phyloP scores from a whole-genome alignment of 2,888 invertebrate genomes.

The Apotomis betuletana region DNA sequence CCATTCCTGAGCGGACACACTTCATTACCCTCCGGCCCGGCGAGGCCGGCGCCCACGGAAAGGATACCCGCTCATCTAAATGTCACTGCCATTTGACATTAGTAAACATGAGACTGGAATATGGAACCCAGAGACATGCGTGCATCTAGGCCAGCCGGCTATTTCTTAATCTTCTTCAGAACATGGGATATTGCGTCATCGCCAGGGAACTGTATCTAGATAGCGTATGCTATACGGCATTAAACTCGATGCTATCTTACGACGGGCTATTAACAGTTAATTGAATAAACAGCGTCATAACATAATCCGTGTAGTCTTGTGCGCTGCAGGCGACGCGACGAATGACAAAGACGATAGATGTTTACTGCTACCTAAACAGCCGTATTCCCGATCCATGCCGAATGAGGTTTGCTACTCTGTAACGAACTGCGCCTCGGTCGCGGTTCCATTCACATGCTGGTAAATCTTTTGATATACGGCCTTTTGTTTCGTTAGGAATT shows the following conservation, averaged over 20 bases:
- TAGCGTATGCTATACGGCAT: slow-evolving; percentile 12
- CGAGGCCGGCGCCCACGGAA: slow-evolving; percentile 48
- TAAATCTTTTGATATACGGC: slow-evolving; percentile 39
- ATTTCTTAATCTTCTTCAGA: slow-evolving; percentile 20
- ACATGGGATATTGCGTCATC: slow-evolving; percentile 29
- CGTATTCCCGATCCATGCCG: slow-evolving; percentile 21
- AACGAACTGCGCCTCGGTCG: slow-evolving; percentile 25
- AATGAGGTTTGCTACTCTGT: slow-evolving; percentile 35
- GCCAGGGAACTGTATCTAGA: slow-evolving; percentile 11
- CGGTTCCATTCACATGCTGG: slow-evolving; percentile 37
- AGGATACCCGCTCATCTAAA: slow-evolving; percentile 49
- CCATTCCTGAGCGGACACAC: slow-evolving; percentile 65
- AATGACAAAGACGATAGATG: slow-evolving; percentile 23
- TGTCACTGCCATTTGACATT: slow-evolving; percentile 42
- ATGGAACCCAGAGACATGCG: slow-evolving; percentile 5
- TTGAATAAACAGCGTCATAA: slow-evolving; percentile 42
- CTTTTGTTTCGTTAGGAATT: slow-evolving; percentile 38
- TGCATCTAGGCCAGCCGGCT: slow-evolving; percentile 18
- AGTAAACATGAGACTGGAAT: slow-evolving; percentile 33
- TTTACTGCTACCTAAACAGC: slow-evolving; percentile 19
- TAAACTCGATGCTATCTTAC: slow-evolving; percentile 34
- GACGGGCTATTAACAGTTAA: slow-evolving; percentile 38
- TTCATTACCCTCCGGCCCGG: slow-evolving; percentile 54
- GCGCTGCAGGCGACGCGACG: slow-evolving; percentile 18
- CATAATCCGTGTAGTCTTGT: slow-evolving; percentile 36